A percentile compares a stretch with the other conserved stretches of the same genome.
Conservation (phyloP, 2,888 invertebrate species). For the Stictocephala bisonia region DNA sequence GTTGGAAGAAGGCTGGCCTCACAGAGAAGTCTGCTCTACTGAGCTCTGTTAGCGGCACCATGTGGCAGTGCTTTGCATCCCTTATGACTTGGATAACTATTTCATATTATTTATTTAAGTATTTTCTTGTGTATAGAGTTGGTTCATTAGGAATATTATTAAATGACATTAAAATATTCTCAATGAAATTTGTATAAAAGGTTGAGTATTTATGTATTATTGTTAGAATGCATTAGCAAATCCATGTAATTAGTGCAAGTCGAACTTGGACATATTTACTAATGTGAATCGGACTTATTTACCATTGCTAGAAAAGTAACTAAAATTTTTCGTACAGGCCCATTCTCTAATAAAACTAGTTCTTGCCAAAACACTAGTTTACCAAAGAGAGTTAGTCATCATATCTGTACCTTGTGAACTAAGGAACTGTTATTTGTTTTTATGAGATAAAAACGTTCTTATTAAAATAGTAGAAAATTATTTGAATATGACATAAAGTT, state of each 20-base stretch:
- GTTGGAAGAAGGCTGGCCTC: not conserved
- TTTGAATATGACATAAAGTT: too few relatives aligned
- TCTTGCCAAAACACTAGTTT: too few relatives aligned
- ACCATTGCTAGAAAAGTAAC: not conserved
- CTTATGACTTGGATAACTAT: slow-evolving; percentile 15
- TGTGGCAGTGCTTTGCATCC: not conserved
- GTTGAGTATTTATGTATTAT: slow-evolving; percentile 35
- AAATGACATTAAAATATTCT: slow-evolving; percentile 43
- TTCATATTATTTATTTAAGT: slow-evolving; percentile 37
- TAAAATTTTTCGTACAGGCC: not conserved
- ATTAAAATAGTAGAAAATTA: too few relatives aligned
- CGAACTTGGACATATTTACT: not conserved
- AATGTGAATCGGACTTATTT: not conserved
- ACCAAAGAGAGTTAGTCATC: too few relatives aligned
- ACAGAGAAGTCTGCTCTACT: not conserved
- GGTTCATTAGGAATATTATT: slow-evolving; percentile 38
- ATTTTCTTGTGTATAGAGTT: slow-evolving; percentile 41
- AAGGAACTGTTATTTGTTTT: too few relatives aligned
- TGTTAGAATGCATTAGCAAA: slow-evolving; percentile 28
- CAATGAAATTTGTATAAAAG: slow-evolving; percentile 39
- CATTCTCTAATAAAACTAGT: too few relatives aligned
- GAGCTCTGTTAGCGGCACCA: not conserved
- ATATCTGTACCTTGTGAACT: too few relatives aligned
- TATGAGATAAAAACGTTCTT: too few relatives aligned
- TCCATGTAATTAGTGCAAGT: slow-evolving; percentile 15